A percentile compares a stretch with the other conserved stretches of the same genome.
Evolutionary conservation across 1,140 invertebrate species (phyloP).

Genomic region (Aphis craccivora): DNA sequence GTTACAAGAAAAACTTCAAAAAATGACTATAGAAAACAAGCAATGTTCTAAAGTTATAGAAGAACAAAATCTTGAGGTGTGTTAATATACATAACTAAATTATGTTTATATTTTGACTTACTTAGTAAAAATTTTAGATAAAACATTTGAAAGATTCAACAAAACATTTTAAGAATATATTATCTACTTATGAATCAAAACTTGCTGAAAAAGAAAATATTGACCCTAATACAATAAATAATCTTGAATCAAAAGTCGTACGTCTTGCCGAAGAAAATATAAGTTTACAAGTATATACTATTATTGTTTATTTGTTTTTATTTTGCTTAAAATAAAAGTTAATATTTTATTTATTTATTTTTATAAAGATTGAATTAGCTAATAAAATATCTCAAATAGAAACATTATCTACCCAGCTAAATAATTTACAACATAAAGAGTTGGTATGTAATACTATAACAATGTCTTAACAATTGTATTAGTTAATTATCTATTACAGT

Average conservation of each 20-base stretch:
- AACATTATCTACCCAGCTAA: background rate
- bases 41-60: constrained; percentile 18
- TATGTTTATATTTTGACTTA: background rate
- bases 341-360: background rate
- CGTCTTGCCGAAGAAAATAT: constrained; percentile 47
- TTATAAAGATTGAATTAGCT: constrained; percentile 29
- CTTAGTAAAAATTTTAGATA: constrained; percentile 7
- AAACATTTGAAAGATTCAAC: constrained; percentile 48
- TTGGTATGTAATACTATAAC: background rate
- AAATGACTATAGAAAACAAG: constrained; percentile 11
- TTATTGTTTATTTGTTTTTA: background rate
- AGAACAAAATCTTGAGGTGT: constrained; percentile 42
- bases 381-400: constrained; percentile 43
- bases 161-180: constrained; percentile 29
- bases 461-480: background rate
- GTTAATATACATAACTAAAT: background rate
- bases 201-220: constrained; percentile 41
- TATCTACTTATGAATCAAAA: constrained; percentile 38
- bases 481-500: background rate
- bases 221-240: constrained; percentile 40
- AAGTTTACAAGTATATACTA: constrained; percentile 41
- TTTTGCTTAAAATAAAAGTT: background rate
- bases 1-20: constrained; percentile 42
- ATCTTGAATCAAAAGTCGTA: constrained; percentile 45
- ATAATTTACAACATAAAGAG: constrained; percentile 22